Conservation (phyloP, 1,140 invertebrate genomes). For the Himalopsyche phryganea region DNA sequence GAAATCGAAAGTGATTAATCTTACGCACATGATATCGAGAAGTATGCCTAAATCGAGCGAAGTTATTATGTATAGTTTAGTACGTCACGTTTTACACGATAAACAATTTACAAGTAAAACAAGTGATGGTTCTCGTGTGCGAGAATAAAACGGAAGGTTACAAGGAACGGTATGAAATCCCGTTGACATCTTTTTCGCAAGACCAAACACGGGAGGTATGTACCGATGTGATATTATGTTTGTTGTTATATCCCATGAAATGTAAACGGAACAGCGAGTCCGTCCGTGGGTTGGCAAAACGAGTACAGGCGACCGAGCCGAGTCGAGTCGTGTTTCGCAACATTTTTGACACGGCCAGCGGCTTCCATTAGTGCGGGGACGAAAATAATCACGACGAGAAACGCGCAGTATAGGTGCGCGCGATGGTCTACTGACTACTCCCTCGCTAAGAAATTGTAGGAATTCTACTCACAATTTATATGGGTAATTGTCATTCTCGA, state of each 20-base stretch:
- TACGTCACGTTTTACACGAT: no score
- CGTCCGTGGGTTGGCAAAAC: constrained; percentile 28
- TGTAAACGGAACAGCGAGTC: neutral
- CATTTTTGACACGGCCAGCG: constrained; percentile 23
- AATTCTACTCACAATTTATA: constrained; percentile 29
- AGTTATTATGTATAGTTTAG: no score
- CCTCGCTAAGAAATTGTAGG: constrained; percentile 9
- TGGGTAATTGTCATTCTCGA: constrained; percentile 28
- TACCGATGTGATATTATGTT: neutral
- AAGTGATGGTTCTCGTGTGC: constrained; percentile 7
- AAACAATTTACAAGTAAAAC: neutral
- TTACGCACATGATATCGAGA: neutral
- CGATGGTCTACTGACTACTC: constrained; percentile 12
- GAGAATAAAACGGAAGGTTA: constrained; percentile 12
- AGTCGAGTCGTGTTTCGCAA: constrained; percentile 19
- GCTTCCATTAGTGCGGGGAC: constrained; percentile 21
- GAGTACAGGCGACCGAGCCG: constrained; percentile 40
- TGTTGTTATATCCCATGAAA: constrained; percentile 12
- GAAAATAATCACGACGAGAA: constrained; percentile 24
- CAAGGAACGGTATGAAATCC: constrained; percentile 2
- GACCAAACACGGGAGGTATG: neutral
- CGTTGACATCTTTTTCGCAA: constrained; percentile 13
- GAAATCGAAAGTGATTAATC: constrained; percentile 17
- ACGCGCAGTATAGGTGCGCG: constrained; percentile 15
- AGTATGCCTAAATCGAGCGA: no score